These are phyloP conservation scores for Anticlea derivata DNA, from an alignment of 2,888 invertebrate genomes.

Conservation along the genomic window DNA sequence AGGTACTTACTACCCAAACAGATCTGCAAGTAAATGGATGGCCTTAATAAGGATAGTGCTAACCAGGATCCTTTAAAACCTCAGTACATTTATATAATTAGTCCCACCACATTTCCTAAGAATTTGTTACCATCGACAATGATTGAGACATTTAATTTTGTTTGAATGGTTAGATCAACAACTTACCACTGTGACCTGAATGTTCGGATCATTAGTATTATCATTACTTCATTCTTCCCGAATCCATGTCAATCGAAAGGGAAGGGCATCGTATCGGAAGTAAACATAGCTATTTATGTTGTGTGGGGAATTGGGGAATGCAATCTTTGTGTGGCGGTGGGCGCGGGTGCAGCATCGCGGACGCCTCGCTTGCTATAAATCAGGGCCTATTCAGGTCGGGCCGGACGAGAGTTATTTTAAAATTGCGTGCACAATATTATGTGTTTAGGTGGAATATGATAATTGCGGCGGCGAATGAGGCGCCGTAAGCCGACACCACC, in stretches of 20 bases:
- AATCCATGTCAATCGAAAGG: constrained; percentile 1
- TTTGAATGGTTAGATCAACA: neutral
- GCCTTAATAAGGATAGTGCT: too few species aligned
- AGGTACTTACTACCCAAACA: too few species aligned
- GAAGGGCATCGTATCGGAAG: constrained; percentile 10
- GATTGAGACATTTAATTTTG: neutral
- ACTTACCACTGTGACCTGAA: too few species aligned
- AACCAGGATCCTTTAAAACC: too few species aligned
- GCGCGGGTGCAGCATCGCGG: constrained; percentile 44
- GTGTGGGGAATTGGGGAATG: constrained; percentile 42
- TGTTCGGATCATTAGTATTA: too few species aligned
- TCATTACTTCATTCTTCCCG: neutral
- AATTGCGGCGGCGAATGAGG: constrained; percentile 75
- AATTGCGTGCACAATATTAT: constrained; percentile 83
- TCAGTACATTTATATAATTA: too few species aligned
- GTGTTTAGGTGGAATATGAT: constrained; percentile 84
- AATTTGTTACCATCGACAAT: too few species aligned
- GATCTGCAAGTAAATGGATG: too few species aligned
- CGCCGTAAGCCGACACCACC: constrained; percentile 80
- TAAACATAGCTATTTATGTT: constrained; percentile 49
- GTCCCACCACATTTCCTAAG: too few species aligned
- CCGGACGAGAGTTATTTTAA: constrained; percentile 80
- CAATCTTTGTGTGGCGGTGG: constrained; percentile 53
- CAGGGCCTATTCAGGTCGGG: constrained; percentile 74
- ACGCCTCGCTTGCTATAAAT: constrained; percentile 69